Conservation (phyloP, 1,140 invertebrate genomes). For the Cherax destructor region DNA sequence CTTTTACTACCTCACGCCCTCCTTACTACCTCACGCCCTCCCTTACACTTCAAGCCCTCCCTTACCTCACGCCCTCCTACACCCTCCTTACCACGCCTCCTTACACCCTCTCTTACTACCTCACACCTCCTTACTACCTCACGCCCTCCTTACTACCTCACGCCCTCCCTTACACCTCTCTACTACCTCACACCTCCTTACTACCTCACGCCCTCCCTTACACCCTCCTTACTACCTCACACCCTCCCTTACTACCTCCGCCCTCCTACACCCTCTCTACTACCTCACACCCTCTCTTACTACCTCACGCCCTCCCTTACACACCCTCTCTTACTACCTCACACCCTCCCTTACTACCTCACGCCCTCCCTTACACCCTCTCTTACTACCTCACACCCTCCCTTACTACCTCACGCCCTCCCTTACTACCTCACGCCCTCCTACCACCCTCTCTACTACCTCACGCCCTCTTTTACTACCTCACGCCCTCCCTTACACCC, state of each 20-base stretch:
- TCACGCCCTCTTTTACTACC: background rate
- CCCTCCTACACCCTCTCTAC: no score
- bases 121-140: background rate
- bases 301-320: background rate
- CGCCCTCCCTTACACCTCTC: no score
- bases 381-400: background rate
- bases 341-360: background rate
- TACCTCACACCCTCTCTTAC: background rate
- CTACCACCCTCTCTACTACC: background rate
- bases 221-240: background rate
- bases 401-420: background rate
- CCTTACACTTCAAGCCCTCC: background rate
- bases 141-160: no score
- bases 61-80: background rate
- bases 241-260: background rate
- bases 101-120: slow-evolving; percentile 6
- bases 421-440: background rate
- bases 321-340: background rate
- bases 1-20: background rate
- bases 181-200: background rate
- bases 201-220: background rate
- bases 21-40: background rate
- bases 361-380: background rate
- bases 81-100: background rate
- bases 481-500: background rate